phyloP scores from a whole-genome alignment of 2,797 vertebrate species.

The Prunella strophiata region DNA sequence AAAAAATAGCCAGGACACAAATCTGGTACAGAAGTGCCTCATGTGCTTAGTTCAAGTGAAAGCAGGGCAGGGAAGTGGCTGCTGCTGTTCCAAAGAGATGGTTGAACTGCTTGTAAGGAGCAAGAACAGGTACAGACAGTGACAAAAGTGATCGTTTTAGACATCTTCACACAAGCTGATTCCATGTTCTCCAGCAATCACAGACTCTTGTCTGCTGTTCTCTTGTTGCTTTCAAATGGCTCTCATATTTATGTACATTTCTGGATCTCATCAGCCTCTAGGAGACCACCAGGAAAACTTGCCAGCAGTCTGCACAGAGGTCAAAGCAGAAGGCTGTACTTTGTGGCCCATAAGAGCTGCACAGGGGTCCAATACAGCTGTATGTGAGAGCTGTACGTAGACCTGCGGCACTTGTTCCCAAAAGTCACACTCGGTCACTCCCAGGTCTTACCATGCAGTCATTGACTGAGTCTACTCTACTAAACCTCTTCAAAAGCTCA shows the following conservation, averaged over 20 bases:
- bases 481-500: neutral
- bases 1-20: neutral
- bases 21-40: neutral
- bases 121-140: neutral
- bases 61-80: neutral
- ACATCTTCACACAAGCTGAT: neutral
- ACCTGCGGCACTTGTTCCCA: neutral
- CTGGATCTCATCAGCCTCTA: neutral
- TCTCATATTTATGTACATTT: neutral
- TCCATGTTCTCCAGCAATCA: neutral
- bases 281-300: neutral
- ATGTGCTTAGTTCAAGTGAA: neutral
- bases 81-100: neutral
- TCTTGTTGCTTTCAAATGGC: neutral
- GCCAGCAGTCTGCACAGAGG: neutral
- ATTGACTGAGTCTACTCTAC: neutral
- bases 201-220: neutral
- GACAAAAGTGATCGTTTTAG: neutral
- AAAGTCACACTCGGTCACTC: neutral
- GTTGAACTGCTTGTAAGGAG: neutral
- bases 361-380: neutral
- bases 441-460: neutral
- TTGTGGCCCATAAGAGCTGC: accelerated
- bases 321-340: neutral
- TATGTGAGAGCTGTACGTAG: neutral